A percentile compares a stretch with the other conserved stretches of the same genome.
Evolutionary conservation across 1,140 invertebrate genomes (phyloP).

Genomic region (Pollicipes pollicipes): DNA sequence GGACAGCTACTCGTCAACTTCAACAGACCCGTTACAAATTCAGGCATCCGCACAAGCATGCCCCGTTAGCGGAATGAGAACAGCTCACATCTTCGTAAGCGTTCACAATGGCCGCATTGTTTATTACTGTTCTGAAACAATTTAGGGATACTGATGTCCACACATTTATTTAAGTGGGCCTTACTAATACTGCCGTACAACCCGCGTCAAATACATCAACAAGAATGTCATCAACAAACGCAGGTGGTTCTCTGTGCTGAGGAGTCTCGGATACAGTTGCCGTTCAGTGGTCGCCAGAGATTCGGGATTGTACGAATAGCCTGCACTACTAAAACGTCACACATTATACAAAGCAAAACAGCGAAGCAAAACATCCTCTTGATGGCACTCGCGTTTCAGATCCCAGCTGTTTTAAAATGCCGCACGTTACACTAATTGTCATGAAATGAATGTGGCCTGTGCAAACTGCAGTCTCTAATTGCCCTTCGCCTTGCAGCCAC

Average conservation of each 20-base stretch:
- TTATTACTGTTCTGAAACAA: neutral
- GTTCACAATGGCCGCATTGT: neutral
- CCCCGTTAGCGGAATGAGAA: too few relatives aligned
- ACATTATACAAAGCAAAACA: neutral
- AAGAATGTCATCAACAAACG: neutral
- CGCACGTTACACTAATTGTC: neutral
- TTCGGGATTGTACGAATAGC: too few relatives aligned
- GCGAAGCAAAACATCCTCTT: neutral
- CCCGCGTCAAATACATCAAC: neutral
- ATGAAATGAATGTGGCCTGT: neutral
- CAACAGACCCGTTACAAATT: too few relatives aligned
- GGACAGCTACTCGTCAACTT: too few relatives aligned
- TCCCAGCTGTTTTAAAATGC: neutral
- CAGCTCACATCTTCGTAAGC: too few relatives aligned
- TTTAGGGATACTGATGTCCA: neutral
- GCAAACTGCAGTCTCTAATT: neutral
- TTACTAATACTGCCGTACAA: neutral
- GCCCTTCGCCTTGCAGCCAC: neutral
- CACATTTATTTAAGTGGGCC: neutral
- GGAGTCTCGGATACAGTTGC: neutral
- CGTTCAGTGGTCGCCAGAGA: neutral
- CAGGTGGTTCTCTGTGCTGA: too few relatives aligned
- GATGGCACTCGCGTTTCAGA: neutral
- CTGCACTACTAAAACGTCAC: too few relatives aligned
- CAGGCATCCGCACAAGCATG: too few relatives aligned